phyloP scores from a whole-genome alignment of 2,113 vertebrate genomes.

The Ameiurus melas region DNA sequence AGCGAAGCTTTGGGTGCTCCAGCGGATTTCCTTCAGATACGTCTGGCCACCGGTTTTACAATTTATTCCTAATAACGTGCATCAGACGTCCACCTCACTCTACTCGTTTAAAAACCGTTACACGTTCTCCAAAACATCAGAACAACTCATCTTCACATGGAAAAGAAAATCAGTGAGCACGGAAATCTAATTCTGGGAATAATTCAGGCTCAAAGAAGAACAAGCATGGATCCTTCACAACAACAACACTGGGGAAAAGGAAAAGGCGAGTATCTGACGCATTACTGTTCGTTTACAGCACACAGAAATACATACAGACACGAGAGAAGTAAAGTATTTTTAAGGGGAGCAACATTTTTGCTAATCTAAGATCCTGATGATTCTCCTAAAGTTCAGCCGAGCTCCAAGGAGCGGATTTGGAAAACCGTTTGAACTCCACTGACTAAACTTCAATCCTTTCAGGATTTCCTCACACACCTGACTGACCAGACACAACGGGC shows the following conservation, averaged over 20 bases:
- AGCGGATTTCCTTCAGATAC: background rate
- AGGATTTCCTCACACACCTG: background rate
- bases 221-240: background rate
- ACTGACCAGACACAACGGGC: background rate
- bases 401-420: background rate
- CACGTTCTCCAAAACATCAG: background rate
- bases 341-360: background rate
- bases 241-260: background rate
- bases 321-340: background rate
- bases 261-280: background rate
- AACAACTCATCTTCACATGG: background rate
- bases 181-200: background rate
- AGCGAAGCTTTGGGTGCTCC: background rate
- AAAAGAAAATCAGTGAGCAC: background rate
- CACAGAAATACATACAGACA: background rate
- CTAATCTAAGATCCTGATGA: background rate
- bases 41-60: background rate
- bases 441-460: background rate
- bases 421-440: background rate
- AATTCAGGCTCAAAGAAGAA: no score
- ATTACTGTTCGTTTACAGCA: background rate
- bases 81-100: background rate
- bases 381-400: background rate
- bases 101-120: background rate
- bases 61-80: background rate